These are phyloP conservation scores for Diarsia brunnea DNA, from an alignment of 2,888 invertebrate genomes.

Conservation along the genomic window DNA sequence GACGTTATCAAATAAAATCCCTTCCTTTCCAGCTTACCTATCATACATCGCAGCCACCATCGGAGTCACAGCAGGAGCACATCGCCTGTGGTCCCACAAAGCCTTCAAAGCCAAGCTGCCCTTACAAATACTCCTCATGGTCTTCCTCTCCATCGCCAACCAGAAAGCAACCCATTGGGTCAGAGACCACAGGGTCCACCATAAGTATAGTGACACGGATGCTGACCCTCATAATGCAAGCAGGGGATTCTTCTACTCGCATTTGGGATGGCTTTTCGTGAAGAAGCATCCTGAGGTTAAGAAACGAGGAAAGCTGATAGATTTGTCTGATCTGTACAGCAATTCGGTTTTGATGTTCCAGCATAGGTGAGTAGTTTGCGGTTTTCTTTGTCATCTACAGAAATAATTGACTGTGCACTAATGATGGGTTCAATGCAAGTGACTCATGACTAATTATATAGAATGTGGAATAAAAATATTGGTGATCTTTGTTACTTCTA, in stretches of 20 bases:
- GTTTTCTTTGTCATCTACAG: neutral
- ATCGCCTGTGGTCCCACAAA: constrained; percentile 72
- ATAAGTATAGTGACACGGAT: constrained; percentile 93
- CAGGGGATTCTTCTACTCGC: constrained; percentile 95
- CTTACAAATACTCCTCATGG: constrained; percentile 64
- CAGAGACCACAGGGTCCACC: constrained; percentile 85
- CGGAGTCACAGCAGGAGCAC: constrained; percentile 71
- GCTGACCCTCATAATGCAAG: constrained; percentile 95
- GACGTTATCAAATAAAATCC: neutral
- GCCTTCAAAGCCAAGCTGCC: constrained; percentile 70
- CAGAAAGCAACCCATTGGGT: constrained; percentile 85
- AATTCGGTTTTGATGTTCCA: constrained; percentile 94
- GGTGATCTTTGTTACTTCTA: too few species aligned
- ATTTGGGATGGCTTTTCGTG: constrained; percentile 95
- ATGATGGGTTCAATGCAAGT: too few species aligned
- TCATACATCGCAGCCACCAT: constrained; percentile 62
- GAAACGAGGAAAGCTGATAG: constrained; percentile 92
- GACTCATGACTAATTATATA: too few species aligned
- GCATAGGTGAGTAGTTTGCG: constrained; percentile 87
- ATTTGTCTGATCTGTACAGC: constrained; percentile 92
- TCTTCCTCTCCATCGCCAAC: constrained; percentile 65
- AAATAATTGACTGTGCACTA: neutral
- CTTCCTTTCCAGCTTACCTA: constrained; percentile 56
- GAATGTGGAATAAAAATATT: too few species aligned
- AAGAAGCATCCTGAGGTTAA: constrained; percentile 94